Percentiles rank a stretch among this genome's conserved stretches.
Conservation (phyloP, 2,797 vertebrate genomes). For the Sebastes steindachneri region DNA sequence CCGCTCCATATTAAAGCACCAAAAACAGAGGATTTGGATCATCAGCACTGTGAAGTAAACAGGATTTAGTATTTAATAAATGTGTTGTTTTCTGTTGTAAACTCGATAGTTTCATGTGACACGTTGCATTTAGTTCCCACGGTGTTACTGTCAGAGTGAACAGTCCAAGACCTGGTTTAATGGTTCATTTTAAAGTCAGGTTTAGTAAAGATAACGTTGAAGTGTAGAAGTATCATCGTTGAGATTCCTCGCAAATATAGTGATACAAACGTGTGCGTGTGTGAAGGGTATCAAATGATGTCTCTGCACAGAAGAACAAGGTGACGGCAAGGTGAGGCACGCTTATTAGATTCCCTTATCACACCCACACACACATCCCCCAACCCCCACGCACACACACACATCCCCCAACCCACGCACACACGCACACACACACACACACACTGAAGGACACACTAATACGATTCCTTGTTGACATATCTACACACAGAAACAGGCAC, state of each 20-base stretch:
- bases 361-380: no score
- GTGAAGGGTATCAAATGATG: background rate
- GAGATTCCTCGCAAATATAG: background rate
- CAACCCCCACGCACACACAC: no score
- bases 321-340: constrained; percentile 21
- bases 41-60: background rate
- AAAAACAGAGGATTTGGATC: background rate
- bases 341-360: constrained; percentile 4
- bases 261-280: background rate
- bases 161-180: background rate
- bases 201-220: background rate
- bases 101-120: background rate
- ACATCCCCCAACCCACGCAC: no score
- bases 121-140: background rate
- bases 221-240: background rate
- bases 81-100: background rate
- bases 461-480: no score
- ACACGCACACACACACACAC: no score
- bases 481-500: no score
- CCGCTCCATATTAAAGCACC: background rate
- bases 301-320: constrained; percentile 15
- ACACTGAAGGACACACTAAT: background rate
- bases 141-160: background rate
- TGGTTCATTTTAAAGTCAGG: background rate
- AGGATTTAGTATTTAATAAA: background rate